Evolutionary conservation across 2,888 invertebrate species (phyloP), one percentile per base, ranked within the genome.

Genomic region (Plebejus argus): DNA sequence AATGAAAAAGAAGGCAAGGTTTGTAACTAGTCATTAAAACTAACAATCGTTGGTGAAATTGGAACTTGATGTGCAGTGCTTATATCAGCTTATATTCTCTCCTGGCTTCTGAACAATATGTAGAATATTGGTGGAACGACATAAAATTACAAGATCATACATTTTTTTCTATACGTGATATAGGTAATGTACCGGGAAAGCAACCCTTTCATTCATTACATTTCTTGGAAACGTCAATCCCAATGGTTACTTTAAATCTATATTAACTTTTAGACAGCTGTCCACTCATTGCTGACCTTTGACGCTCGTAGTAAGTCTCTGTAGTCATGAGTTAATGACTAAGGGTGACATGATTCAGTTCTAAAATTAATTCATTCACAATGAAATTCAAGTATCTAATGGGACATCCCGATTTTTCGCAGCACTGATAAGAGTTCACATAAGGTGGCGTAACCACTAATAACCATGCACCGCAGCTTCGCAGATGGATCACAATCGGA

Each of bases 381-480:
- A 77, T 56, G 53, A 53, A 53, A 66, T 72, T 56, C 23, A 66
- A 66, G 61, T 61, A n/a, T n/a, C n/a, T n/a, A 23, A 61, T 61
- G 72, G 81, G 81, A 78, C 78, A 82, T 79, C 78, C 81, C 81
- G 78, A 81, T 75, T 79, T 79, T 79, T 71, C 76, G 76, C 53
- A 61, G 66, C 49, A 71, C 79, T 90, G 91, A 91, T 91, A 91
- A 91, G 89, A 88, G 90, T 90, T 89, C 89, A 45, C 45, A 20
- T 12, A 71, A 72, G 70, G 18, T 45, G 70, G 61, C 70, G 70
- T 49, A 33, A 53, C n/a, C n/a, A n/a, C n/a, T n/a, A n/a, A n/a
- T n/a, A n/a, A n/a, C 71, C 76, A 53, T 53, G 12, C 28, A 18
- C 58, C 79, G 82, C 78, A 81, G 81, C 80, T 76, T 79, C 83